Evolutionary conservation across 2,888 invertebrate genomes (phyloP).

Genomic region (Molorchus minor): DNA sequence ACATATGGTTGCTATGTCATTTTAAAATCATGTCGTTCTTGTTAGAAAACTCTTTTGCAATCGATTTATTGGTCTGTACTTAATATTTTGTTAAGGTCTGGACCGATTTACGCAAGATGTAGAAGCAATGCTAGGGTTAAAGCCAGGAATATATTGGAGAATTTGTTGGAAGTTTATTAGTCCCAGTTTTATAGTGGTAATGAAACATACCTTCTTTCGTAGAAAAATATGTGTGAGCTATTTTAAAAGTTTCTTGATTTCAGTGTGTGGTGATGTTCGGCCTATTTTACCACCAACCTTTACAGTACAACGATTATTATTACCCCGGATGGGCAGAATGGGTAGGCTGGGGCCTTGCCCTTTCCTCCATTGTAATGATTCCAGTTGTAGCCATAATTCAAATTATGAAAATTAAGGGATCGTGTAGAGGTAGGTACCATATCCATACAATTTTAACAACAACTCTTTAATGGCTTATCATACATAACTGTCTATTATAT

Average conservation of each 20-base stretch:
- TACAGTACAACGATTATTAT: conserved; percentile 73
- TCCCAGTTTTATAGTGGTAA: conserved; percentile 80
- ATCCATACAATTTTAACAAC: background rate
- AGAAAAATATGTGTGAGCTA: background rate
- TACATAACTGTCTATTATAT: too few species aligned
- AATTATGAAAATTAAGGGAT: conserved; percentile 72
- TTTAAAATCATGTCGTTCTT: too few species aligned
- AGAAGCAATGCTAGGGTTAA: conserved; percentile 79
- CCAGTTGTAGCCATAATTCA: conserved; percentile 73
- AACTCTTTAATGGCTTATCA: background rate
- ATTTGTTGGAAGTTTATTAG: conserved; percentile 89
- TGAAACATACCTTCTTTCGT: conserved; percentile 46
- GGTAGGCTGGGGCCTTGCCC: conserved; percentile 76
- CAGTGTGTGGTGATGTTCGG: conserved; percentile 75
- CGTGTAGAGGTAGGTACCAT: conserved; percentile 62
- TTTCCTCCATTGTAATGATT: conserved; percentile 78
- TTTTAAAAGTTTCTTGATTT: conserved; percentile 30
- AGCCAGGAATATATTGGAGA: conserved; percentile 82
- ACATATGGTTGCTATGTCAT: too few species aligned
- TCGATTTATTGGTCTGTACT: too few species aligned
- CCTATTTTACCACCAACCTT: conserved; percentile 71
- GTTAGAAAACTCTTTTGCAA: too few species aligned
- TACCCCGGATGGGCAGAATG: conserved; percentile 78
- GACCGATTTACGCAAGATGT: conserved; percentile 81
- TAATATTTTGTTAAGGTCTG: too few species aligned